Base-by-base conservation (phyloP, 2,888 invertebrate species). In the Coenonympha glycerion region DNA sequence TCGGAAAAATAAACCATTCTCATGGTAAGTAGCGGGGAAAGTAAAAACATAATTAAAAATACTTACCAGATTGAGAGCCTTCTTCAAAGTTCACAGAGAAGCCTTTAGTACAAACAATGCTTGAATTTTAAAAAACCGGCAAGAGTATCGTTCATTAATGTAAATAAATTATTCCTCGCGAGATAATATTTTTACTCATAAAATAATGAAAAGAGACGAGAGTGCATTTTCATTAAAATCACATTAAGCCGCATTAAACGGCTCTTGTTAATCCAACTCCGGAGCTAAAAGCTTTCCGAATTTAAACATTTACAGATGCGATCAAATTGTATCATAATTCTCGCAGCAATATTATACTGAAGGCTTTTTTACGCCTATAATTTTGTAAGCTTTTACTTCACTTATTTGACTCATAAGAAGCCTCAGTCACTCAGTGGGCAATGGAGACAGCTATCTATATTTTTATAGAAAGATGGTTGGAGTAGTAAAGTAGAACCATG, bases 161-260 rank as follows among this genome's bases (percentile, higher is more conserved):
- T n/a, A n/a, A n/a, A n/a, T n/a, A n/a, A n/a, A n/a, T n/a, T n/a
- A n/a, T n/a, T 11, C 5, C 11, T 11, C 19, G 19, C 13, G 9
- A 26, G 16, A 40, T 16, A 24, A 24, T 40, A 21, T 11, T 11
- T 15, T 39, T 9, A 22, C 39, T 15, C 15, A 18, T n/a, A 19
- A 31, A 28, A 28, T 28, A 11, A 6, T 28, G 11, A 28, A 24
- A n/a, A n/a, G n/a, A n/a, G n/a, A n/a, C n/a, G n/a, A 39, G 28
- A 18, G 28, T 19, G 41, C 6, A 41, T 28, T 41, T 41, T 41
- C 41, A 41, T 28, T 28, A 28, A 41, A 41, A 28, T 18, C 11
- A 5, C 41, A 28, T 41, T 41, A 19, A 40, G 6, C 28, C 11
- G 24, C 6, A 26, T 39, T 39, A 39, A 15, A 39, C 8, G 22